These are phyloP conservation scores for Phortica magna DNA, from an alignment of 2,888 invertebrate species.

Conservation along the genomic window DNA sequence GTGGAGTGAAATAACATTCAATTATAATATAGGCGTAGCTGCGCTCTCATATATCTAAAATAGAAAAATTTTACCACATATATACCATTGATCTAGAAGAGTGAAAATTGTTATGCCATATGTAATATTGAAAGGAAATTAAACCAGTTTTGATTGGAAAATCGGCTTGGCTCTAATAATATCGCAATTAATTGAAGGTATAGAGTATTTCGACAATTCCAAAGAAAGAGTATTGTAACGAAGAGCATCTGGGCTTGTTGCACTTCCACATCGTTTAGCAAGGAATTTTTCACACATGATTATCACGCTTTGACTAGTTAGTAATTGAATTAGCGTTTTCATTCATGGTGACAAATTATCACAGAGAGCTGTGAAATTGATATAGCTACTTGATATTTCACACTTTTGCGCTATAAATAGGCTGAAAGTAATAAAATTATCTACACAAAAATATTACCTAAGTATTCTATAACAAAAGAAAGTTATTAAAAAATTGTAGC, in stretches of 20 bases:
- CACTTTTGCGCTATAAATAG: slow-evolving; percentile 1
- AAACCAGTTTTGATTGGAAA: too few relatives aligned
- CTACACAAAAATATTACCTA: not conserved
- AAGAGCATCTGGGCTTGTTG: not conserved
- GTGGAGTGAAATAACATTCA: too few relatives aligned
- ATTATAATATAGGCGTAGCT: too few relatives aligned
- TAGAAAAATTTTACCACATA: too few relatives aligned
- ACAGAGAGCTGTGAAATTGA: not conserved
- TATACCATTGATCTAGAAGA: too few relatives aligned
- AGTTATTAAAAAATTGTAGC: not conserved
- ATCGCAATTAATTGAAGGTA: too few relatives aligned
- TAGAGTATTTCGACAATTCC: too few relatives aligned
- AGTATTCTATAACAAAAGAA: not conserved
- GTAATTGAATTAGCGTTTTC: not conserved
- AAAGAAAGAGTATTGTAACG: too few relatives aligned
- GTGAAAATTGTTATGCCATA: too few relatives aligned
- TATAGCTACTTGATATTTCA: not conserved
- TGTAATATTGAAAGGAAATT: too few relatives aligned
- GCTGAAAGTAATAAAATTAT: not conserved
- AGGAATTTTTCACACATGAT: slow-evolving; percentile 16
- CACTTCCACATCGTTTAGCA: not conserved
- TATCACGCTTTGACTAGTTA: slow-evolving; percentile 12
- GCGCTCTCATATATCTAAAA: too few relatives aligned
- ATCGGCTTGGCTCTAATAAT: too few relatives aligned
- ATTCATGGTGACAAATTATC: not conserved